These are phyloP conservation scores for Acrocephalus arundinaceus DNA, from an alignment of 2,113 vertebrate genomes.

Conservation along the genomic window DNA sequence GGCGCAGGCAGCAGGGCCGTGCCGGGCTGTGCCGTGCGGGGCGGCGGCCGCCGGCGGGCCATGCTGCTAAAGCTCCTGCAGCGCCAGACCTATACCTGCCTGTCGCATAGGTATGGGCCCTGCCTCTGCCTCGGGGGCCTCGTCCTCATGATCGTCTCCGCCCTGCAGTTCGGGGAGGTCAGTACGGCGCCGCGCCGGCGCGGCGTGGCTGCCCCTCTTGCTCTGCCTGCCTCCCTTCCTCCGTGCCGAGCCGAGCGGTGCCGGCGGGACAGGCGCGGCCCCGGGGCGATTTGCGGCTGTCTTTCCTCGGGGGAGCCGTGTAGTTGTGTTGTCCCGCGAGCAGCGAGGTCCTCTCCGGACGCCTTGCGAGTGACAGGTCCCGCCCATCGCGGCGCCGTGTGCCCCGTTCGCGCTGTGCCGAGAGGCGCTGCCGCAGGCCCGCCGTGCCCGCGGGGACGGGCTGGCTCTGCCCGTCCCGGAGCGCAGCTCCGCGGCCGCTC, in stretches of 20 bases:
- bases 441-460: background rate
- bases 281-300: background rate
- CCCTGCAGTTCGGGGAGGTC: constrained; percentile 97
- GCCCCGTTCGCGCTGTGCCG: background rate
- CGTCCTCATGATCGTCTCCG: constrained; percentile 95
- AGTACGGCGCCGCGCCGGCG: constrained; percentile 33
- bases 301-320: background rate
- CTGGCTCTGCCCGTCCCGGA: too few relatives aligned
- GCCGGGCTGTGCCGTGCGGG: background rate
- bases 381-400: background rate
- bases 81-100: constrained; percentile 95
- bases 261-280: constrained; percentile 69
- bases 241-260: background rate
- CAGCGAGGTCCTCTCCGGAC: background rate
- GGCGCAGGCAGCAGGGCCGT: background rate
- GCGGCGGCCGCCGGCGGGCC: constrained; percentile 51
- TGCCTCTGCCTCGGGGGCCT: constrained; percentile 95
- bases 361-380: background rate
- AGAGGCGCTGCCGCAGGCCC: background rate
- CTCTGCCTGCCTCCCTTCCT: background rate
- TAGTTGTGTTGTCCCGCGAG: background rate
- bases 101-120: constrained; percentile 94
- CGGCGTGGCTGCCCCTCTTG: background rate
- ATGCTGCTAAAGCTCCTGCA: constrained; percentile 95
- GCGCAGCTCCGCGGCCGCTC: background rate